Percentiles rank a stretch among this genome's conserved stretches.
Evolutionary conservation across 23 tunicate genomes (phyloP).

Genomic region (Clavelina lepadiformis): DNA sequence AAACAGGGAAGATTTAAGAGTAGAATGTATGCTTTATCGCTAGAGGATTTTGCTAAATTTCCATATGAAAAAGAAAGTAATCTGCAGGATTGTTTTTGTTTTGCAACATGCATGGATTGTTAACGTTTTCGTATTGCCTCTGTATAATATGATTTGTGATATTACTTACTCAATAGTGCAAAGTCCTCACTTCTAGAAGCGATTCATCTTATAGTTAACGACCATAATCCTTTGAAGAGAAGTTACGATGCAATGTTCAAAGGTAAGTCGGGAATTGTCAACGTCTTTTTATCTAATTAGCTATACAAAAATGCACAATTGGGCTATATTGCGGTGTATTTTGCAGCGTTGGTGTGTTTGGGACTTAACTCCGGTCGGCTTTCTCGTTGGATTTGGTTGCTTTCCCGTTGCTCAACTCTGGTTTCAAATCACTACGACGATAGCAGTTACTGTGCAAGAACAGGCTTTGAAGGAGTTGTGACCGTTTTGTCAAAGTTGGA

Average conservation of each 20-base stretch:
- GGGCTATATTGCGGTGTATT: background rate
- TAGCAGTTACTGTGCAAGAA: slow-evolving; percentile 75
- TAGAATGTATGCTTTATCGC: no score
- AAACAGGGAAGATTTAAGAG: no score
- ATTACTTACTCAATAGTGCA: slow-evolving; percentile 49
- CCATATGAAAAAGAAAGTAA: no score
- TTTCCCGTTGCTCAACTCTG: slow-evolving; percentile 49
- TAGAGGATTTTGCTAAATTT: no score
- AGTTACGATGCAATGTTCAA: slow-evolving; percentile 88
- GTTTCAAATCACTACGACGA: slow-evolving; percentile 75
- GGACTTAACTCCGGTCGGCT: slow-evolving; percentile 84
- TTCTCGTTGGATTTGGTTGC: slow-evolving; percentile 68
- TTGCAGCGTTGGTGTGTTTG: slow-evolving; percentile 68
- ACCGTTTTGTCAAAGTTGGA: slow-evolving; percentile 63
- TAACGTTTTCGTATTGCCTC: background rate
- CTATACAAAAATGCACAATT: background rate
- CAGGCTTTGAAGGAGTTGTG: slow-evolving; percentile 83
- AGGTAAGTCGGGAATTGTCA: slow-evolving; percentile 23
- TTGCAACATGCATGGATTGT: no score
- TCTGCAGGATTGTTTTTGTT: no score
- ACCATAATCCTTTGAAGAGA: slow-evolving; percentile 83
- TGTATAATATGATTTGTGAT: background rate
- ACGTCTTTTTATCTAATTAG: background rate
- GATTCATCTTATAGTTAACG: slow-evolving; percentile 68
- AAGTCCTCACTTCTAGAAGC: slow-evolving; percentile 82